Evolutionary conservation across 53 echinoderm and acorn worm genomes (phyloP), one percentile per base, ranked within the genome.

Genomic region (Antedon mediterranea): DNA sequence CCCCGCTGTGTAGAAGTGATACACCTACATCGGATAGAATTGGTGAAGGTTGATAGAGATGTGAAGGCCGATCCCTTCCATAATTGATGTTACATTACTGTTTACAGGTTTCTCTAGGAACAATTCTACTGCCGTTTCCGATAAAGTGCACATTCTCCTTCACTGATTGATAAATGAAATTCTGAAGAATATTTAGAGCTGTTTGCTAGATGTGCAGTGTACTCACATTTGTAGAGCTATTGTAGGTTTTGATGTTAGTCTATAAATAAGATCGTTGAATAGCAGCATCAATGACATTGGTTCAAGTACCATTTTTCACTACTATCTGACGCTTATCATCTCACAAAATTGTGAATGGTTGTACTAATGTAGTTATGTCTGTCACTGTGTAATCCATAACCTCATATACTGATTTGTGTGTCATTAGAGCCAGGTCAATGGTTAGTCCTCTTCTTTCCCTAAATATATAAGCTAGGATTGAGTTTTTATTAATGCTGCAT

Each of bases 1-100:
- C 85, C 89, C 43, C 82, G 78, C 72, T 89, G 85, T 43, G 85
- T 79, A 42, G 89, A 85, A 30, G 88, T 88, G 32, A 88, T 79
- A 43, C 79, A 88, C 82, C 85, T 85, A 71, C 83, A 41, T n/a
- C n/a, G n/a, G n/a, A n/a, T n/a, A n/a, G n/a, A n/a, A n/a, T n/a
- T n/a, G n/a, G n/a, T n/a, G n/a, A n/a, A n/a, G n/a, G n/a, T n/a
- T n/a, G n/a, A n/a, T n/a, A n/a, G n/a, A n/a, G n/a, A n/a, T n/a
- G n/a, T n/a, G n/a, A n/a, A n/a, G n/a, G n/a, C n/a, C n/a, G n/a
- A n/a, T n/a, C n/a, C n/a, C n/a, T n/a, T n/a, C n/a, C n/a, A n/a
- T n/a, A n/a, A n/a, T n/a, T n/a, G n/a, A n/a, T n/a, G n/a, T n/a
- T n/a, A n/a, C n/a, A n/a, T n/a, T n/a, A n/a, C n/a, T n/a, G n/a